Evolutionary conservation across 1,140 invertebrate species (phyloP).

Genomic region (Brachionus paranguensis): DNA sequence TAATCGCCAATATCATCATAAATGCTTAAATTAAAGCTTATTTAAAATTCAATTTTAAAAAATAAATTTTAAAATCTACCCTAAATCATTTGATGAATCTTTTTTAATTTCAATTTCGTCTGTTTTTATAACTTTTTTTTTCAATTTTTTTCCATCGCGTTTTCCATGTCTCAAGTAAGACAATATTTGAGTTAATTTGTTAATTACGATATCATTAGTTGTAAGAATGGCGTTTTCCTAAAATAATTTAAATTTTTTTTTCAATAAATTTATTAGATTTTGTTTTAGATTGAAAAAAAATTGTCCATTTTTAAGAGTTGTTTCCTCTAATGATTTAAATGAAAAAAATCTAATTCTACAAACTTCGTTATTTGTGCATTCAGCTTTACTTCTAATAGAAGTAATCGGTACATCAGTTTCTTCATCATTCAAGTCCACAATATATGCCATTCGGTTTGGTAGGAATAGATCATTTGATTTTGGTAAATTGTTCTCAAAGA

Average conservation of each 20-base stretch:
- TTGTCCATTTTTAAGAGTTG: too few species aligned
- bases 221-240: conserved; percentile 72
- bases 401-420: conserved; percentile 88
- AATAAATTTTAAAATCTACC: background rate
- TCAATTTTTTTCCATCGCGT: conserved; percentile 50
- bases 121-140: conserved; percentile 47
- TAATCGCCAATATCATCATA: conserved; percentile 92
- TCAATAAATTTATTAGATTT: background rate
- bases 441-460: conserved; percentile 92
- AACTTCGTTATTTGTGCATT: conserved; percentile 70
- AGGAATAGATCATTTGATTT: conserved; percentile 88
- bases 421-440: conserved; percentile 88
- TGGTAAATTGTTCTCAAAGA: conserved; percentile 56
- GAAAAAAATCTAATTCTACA: background rate
- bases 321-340: too few species aligned
- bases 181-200: conserved; percentile 92
- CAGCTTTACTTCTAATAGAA: conserved; percentile 84
- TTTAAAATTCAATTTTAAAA: background rate
- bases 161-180: conserved; percentile 71
- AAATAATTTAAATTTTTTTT: conserved; percentile 43
- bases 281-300: too few species aligned
- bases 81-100: background rate
- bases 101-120: conserved; percentile 14
- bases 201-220: conserved; percentile 90
- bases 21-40: conserved; percentile 59